Conservation (phyloP, 2,797 vertebrate genomes). For the Ara ararauna region DNA sequence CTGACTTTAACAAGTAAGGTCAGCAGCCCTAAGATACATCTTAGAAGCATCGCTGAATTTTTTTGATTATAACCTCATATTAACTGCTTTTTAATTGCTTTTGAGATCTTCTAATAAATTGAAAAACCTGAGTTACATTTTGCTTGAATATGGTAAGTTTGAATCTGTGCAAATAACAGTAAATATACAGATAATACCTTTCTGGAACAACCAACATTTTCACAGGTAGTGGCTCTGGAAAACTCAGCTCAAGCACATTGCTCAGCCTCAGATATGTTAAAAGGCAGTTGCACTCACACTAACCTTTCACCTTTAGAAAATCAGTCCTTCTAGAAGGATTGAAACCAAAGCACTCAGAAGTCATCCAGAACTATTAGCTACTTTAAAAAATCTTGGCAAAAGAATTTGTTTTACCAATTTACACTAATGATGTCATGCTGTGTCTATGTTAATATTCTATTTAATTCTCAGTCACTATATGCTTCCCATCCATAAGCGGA, state of each 20-base stretch:
- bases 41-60: neutral
- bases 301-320: conserved; percentile 16
- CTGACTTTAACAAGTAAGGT: neutral
- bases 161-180: neutral
- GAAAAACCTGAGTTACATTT: neutral
- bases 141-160: neutral
- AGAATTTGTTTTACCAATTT: conserved; percentile 25
- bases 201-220: neutral
- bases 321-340: neutral
- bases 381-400: conserved; percentile 10
- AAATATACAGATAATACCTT: neutral
- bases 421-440: neutral
- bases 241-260: neutral
- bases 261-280: neutral
- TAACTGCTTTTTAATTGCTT: neutral
- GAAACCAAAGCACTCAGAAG: conserved; percentile 7
- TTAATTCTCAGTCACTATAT: neutral
- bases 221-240: neutral
- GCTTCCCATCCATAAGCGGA: neutral
- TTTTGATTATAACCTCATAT: neutral
- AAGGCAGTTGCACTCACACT: neutral
- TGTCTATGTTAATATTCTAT: neutral
- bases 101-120: neutral
- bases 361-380: neutral
- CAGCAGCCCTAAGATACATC: neutral